Evolutionary conservation across 1,140 invertebrate genomes (phyloP), one percentile per base, ranked within the genome.

Genomic region (Drosophila ironensis): DNA sequence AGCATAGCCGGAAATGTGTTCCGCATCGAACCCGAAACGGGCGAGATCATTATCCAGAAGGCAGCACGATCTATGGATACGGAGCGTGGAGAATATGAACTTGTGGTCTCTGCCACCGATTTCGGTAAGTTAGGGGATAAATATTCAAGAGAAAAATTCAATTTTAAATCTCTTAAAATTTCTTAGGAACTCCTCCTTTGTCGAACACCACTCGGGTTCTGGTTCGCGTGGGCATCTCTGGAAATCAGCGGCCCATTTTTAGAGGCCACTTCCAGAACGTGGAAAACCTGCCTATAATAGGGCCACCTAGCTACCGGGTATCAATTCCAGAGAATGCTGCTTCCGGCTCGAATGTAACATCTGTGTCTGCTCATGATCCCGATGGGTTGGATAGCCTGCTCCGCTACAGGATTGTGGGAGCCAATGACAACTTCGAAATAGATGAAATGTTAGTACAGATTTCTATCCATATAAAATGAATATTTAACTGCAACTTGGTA

Each of bases 341-440:
- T 0, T 86, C 93, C 2, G 94, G 94, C n/a, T 93, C 93, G 6
- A 93, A 93, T 89, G 94, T 96, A 0, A 93, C 94, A 1, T 92
- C 90, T 20, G 94, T 96, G 0, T 75, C 92, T 17, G 95, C 95
- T 0, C 94, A 93, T 57, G 95, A 96, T 90, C 95, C 95, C 0
- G 95, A 96, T 90, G 95, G 95, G 0, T 90, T 94, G 4, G 94
- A 96, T 78, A 92, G 92, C 67, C 86, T 94, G 14, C 75, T 96
- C 0, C 92, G 92, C 0, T 96, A 96, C 86, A 93, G 93, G 54
- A 95, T 97, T 40, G 92, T 93, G 4, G 96, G 95, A 4, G 93
- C 94, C 6, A 94, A 93, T 61, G 96, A 96, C 59, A 96, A 96
- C 75, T 97, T 97, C 88, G 91, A 93, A 7, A 94, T 97, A 12